A percentile compares a stretch with the other conserved stretches of the same genome.
Evolutionary conservation across 92 coral and sea anemone genomes (phyloP).

Genomic region (Parazoanthus swiftii): DNA sequence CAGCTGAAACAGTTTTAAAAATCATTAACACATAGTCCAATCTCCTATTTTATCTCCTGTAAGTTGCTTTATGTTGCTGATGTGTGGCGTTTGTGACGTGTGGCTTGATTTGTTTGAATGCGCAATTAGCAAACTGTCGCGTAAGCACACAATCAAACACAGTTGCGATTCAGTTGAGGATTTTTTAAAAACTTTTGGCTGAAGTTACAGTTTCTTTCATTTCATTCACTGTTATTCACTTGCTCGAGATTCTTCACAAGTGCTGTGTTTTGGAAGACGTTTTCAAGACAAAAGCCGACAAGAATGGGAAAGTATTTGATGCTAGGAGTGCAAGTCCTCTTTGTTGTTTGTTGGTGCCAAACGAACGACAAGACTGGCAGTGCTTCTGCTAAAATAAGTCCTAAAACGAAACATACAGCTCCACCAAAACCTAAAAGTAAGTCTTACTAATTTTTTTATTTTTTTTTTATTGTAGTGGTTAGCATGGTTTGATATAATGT

Average conservation of each 20-base stretch:
- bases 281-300: not conserved
- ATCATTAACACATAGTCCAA: too few relatives aligned
- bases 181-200: too few relatives aligned
- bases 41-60: too few relatives aligned
- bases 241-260: not conserved
- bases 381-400: not conserved
- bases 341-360: constrained; percentile 3
- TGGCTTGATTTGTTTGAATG: not conserved
- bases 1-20: too few relatives aligned
- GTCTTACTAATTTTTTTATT: not conserved
- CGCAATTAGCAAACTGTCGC: not conserved
- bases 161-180: not conserved
- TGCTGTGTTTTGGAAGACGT: not conserved
- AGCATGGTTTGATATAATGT: not conserved
- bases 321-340: not conserved
- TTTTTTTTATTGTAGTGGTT: not conserved
- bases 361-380: not conserved
- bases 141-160: not conserved
- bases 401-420: not conserved
- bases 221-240: not conserved
- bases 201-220: not conserved
- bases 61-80: too few relatives aligned
- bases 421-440: constrained; percentile 10
- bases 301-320: not conserved
- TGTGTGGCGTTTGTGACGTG: too few relatives aligned